Evolutionary conservation across 2,888 invertebrate genomes (phyloP).

Genomic region (Rapana venosa): DNA sequence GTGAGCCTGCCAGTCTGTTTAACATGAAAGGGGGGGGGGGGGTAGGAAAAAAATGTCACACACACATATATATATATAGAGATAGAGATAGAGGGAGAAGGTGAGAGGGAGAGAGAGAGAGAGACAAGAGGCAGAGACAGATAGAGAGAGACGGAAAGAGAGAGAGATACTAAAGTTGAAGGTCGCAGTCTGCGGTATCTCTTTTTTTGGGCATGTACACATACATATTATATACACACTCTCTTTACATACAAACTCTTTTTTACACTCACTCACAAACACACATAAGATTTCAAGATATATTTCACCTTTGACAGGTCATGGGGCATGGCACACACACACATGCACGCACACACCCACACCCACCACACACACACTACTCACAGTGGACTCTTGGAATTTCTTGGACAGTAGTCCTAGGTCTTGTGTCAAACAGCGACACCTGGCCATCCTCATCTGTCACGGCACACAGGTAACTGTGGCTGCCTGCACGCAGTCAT

Average conservation of each 20-base stretch:
- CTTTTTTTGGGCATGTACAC: too few species aligned
- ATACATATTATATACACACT: too few species aligned
- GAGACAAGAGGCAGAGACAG: background rate
- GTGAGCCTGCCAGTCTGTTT: constrained; percentile 81
- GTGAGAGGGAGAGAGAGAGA: background rate
- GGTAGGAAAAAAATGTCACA: background rate
- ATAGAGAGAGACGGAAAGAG: background rate
- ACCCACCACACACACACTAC: too few species aligned
- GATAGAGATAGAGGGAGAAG: background rate
- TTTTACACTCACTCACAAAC: too few species aligned
- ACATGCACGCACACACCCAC: too few species aligned
- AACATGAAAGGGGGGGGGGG: background rate
- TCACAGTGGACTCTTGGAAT: background rate
- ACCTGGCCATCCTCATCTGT: constrained; percentile 20
- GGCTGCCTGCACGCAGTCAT: background rate
- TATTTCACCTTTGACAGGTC: too few species aligned
- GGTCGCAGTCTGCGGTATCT: too few species aligned
- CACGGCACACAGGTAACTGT: constrained; percentile 23
- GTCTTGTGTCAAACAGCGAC: constrained; percentile 12
- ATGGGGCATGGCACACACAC: too few species aligned
- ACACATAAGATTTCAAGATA: too few species aligned
- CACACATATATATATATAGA: background rate
- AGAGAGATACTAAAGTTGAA: too few species aligned
- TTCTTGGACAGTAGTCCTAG: background rate
- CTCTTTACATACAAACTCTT: too few species aligned